Evolutionary conservation across 2,113 vertebrate genomes (phyloP).

Genomic region (Azemiops feae): DNA sequence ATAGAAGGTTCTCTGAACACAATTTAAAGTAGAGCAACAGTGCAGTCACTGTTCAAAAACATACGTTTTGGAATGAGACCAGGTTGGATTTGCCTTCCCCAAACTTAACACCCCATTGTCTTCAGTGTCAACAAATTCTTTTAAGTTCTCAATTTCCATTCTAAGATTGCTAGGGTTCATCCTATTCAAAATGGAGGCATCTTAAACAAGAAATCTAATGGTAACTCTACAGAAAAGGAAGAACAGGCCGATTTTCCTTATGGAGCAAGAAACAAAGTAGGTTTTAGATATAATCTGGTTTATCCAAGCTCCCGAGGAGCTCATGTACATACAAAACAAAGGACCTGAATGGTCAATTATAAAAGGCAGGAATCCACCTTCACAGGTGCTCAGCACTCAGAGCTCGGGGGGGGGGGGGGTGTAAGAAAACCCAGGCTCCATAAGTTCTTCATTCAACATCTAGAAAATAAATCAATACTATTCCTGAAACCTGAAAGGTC

Average conservation of each 20-base stretch:
- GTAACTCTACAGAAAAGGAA: neutral
- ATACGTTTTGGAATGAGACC: conserved; percentile 14
- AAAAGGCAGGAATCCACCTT: neutral
- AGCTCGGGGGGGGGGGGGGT: neutral
- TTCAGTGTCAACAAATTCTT: neutral
- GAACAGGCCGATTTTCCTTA: neutral
- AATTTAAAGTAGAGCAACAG: conserved; percentile 39
- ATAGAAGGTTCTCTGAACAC: conserved; percentile 37
- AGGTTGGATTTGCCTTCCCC: neutral
- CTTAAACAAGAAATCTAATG: neutral
- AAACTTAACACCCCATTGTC: neutral
- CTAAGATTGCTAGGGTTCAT: neutral
- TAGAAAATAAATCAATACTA: neutral
- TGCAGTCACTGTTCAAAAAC: conserved; percentile 34
- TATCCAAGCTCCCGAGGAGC: neutral
- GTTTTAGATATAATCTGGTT: neutral
- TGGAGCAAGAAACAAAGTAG: neutral
- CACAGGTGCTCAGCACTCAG: neutral
- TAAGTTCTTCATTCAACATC: neutral
- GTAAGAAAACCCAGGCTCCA: neutral
- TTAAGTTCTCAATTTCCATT: neutral
- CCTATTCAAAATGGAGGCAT: neutral
- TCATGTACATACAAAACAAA: neutral
- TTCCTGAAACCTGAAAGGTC: conserved; percentile 4
- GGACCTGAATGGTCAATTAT: neutral